Conservation (phyloP, 2,797 vertebrate genomes). For the Phalanger gymnotis region DNA sequence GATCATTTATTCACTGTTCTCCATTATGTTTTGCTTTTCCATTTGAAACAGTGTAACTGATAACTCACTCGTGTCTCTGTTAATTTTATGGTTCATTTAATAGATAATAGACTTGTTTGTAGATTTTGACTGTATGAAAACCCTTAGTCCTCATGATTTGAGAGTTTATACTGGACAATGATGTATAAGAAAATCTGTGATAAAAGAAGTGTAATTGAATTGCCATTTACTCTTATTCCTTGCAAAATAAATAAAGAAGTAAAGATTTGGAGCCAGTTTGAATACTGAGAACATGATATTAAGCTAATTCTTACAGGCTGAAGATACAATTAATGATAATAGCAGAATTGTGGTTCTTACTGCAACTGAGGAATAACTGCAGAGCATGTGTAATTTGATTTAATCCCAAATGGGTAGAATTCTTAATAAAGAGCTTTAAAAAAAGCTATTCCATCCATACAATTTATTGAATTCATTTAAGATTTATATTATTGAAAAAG, state of each 20-base stretch:
- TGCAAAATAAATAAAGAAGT: conserved; percentile 40
- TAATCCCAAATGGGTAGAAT: background rate
- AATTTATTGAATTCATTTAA: background rate
- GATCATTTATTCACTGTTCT: background rate
- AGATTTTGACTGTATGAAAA: conserved; percentile 31
- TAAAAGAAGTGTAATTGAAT: conserved; percentile 43
- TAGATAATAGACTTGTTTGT: conserved; percentile 49
- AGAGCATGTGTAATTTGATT: conserved; percentile 16
- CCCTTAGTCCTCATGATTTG: conserved; percentile 11
- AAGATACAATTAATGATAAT: conserved; percentile 37
- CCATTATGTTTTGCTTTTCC: background rate
- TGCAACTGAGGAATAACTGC: background rate
- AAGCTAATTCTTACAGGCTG: conserved; percentile 28
- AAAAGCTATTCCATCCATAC: background rate
- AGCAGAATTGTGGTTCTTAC: background rate
- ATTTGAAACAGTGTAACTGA: conserved; percentile 25
- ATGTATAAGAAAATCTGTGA: conserved; percentile 12
- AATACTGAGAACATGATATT: conserved; percentile 8
- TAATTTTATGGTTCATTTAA: conserved; percentile 75
- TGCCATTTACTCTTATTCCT: conserved; percentile 32
- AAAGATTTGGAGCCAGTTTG: conserved; percentile 32
- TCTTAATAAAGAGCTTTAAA: background rate
- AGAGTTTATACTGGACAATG: background rate
- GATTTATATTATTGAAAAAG: background rate
- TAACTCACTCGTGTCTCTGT: conserved; percentile 53